A percentile compares a stretch with the other conserved stretches of the same genome.
These are phyloP conservation scores for Xylophagus ater DNA, from an alignment of 2,888 invertebrate genomes.

Conservation along the genomic window DNA sequence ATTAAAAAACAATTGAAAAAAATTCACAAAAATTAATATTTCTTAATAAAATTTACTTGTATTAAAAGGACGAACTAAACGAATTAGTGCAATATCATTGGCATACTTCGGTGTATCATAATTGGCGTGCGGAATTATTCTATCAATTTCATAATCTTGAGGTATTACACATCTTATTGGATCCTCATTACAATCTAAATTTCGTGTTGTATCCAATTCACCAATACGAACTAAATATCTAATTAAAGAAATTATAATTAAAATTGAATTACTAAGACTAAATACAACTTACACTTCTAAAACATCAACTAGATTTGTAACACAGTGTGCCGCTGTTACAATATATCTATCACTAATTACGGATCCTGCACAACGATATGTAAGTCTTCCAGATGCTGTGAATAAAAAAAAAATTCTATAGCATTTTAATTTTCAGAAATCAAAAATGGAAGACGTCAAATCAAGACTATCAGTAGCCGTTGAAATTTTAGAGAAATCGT, in stretches of 20 bases:
- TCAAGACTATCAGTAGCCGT: not conserved
- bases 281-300: constrained; percentile 35
- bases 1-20: not conserved
- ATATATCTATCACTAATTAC: constrained; percentile 45
- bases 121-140: constrained; percentile 42
- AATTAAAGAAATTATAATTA: constrained; percentile 15
- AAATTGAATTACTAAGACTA: not conserved
- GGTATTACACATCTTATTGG: constrained; percentile 38
- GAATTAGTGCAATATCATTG: constrained; percentile 49
- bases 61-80: constrained; percentile 36
- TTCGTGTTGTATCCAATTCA: constrained; percentile 44
- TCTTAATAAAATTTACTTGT: constrained; percentile 18
- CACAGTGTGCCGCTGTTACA: constrained; percentile 51
- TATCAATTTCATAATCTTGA: constrained; percentile 44
- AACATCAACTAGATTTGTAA: constrained; percentile 41
- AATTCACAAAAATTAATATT: not conserved
- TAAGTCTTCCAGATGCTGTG: constrained; percentile 25
- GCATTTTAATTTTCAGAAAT: not conserved
- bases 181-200: constrained; percentile 38
- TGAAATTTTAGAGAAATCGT: constrained; percentile 3
- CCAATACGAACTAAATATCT: constrained; percentile 52
- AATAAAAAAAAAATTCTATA: not conserved
- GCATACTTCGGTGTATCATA: constrained; percentile 41
- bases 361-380: constrained; percentile 41
- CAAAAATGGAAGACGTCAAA: constrained; percentile 4